Evolutionary conservation across 2,888 invertebrate species (phyloP).

Genomic region (Philereme transversata): DNA sequence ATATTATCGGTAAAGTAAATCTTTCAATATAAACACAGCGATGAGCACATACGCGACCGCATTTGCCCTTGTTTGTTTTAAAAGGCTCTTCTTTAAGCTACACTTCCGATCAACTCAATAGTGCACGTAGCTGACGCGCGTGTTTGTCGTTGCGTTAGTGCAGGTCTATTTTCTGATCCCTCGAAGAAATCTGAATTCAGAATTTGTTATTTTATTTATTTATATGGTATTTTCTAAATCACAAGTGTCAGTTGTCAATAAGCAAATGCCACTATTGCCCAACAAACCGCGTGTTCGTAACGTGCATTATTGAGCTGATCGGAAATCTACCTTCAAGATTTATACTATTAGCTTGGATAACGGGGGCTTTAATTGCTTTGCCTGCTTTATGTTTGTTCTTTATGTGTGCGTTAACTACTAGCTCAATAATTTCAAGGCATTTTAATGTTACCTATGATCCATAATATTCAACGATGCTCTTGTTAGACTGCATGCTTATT

Average conservation of each 20-base stretch:
- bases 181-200: too few species aligned
- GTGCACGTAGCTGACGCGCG: too few species aligned
- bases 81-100: slow-evolving; percentile 47
- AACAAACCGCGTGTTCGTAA: too few species aligned
- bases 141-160: too few species aligned
- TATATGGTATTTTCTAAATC: too few species aligned
- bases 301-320: too few species aligned
- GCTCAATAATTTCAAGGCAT: slow-evolving; percentile 18
- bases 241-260: too few species aligned
- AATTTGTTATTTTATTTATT: too few species aligned
- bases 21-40: slow-evolving; percentile 50
- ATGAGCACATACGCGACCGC: slow-evolving; percentile 42
- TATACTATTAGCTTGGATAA: slow-evolving; percentile 67
- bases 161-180: too few species aligned
- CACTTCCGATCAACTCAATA: too few species aligned
- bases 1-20: slow-evolving; percentile 50
- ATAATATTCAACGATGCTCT: slow-evolving; percentile 16
- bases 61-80: slow-evolving; percentile 63
- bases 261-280: too few species aligned
- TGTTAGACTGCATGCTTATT: slow-evolving; percentile 15
- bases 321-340: slow-evolving; percentile 40
- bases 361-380: slow-evolving; percentile 70
- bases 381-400: slow-evolving; percentile 61
- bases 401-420: slow-evolving; percentile 47
- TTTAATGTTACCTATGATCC: slow-evolving; percentile 4